Evolutionary conservation across 2,888 invertebrate genomes (phyloP).

Genomic region (Hypomecis punctinalis): DNA sequence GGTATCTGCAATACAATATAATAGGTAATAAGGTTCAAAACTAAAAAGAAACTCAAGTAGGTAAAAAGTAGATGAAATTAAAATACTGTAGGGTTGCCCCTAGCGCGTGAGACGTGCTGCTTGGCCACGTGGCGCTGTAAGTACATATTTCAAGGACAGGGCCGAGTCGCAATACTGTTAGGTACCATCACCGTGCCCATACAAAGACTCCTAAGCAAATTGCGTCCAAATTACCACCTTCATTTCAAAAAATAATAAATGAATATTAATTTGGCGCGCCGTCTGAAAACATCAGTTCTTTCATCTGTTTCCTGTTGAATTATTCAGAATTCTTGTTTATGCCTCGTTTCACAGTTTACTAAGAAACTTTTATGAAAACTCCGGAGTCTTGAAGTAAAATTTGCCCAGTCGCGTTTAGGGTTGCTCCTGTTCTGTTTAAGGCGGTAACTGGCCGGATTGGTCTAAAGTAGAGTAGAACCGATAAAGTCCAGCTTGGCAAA

Average conservation of each 20-base stretch:
- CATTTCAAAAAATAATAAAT: constrained; percentile 21
- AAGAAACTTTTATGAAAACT: constrained; percentile 33
- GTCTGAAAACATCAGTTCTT: constrained; percentile 28
- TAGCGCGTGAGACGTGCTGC: too few species aligned
- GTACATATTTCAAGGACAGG: too few species aligned
- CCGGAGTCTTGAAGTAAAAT: constrained; percentile 24
- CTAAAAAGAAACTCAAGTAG: too few species aligned
- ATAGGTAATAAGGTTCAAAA: too few species aligned
- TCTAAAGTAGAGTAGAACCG: too few species aligned
- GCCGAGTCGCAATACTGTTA: too few species aligned
- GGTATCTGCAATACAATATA: too few species aligned
- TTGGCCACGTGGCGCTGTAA: too few species aligned
- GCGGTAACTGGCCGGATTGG: background rate
- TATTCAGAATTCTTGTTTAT: constrained; percentile 34
- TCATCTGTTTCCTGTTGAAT: constrained; percentile 32
- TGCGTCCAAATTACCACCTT: constrained; percentile 13
- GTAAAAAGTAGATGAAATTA: too few species aligned
- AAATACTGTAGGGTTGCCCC: too few species aligned
- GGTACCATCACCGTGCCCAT: too few species aligned
- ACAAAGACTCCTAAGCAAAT: constrained; percentile 6
- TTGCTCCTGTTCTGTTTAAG: background rate
- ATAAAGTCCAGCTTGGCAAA: too few species aligned
- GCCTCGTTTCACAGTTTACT: constrained; percentile 24
- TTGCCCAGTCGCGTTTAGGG: constrained; percentile 10
- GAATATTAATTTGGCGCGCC: constrained; percentile 25